phyloP scores from a whole-genome alignment of 2,888 invertebrate species.

The Copidosoma aretas region DNA sequence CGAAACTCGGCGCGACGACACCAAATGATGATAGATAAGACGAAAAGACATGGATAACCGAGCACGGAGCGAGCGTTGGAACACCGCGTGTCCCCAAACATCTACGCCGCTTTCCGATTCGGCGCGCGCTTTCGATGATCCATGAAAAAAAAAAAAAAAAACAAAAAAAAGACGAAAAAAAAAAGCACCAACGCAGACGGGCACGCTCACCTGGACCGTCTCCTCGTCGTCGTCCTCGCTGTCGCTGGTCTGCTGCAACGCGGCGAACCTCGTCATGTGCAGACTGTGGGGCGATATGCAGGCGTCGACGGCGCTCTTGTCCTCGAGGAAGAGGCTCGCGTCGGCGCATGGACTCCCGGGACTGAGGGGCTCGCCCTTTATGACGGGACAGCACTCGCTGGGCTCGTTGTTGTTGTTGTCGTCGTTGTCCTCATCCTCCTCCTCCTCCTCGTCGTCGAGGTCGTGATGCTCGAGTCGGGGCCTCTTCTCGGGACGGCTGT shows the following conservation, averaged over 20 bases:
- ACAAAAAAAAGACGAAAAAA: no score
- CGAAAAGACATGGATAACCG: no score
- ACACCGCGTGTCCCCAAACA: no score
- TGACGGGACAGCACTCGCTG: constrained; percentile 54
- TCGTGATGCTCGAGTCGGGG: background rate
- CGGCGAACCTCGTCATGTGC: constrained; percentile 48
- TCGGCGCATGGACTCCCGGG: constrained; percentile 75
- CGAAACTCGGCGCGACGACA: no score
- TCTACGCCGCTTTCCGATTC: no score
- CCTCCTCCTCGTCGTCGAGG: constrained; percentile 7
- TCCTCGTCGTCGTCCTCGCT: constrained; percentile 60
- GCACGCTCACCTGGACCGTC: constrained; percentile 51
- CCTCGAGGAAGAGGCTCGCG: constrained; percentile 66
- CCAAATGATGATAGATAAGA: no score
- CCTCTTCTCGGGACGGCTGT: background rate
- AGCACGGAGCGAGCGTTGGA: no score
- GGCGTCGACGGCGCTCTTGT: constrained; percentile 52
- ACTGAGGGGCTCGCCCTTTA: constrained; percentile 81
- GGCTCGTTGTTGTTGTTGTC: constrained; percentile 2
- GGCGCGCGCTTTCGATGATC: no score
- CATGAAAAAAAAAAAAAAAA: no score
- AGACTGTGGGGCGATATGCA: constrained; percentile 54
- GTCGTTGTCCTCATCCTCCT: constrained; percentile 4
- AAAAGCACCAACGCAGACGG: background rate
- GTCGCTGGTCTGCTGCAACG: constrained; percentile 52